Percentiles rank a stretch among this genome's conserved stretches.
Evolutionary conservation across 2,888 invertebrate species (phyloP).

Genomic region (Eupithecia tripunctaria): DNA sequence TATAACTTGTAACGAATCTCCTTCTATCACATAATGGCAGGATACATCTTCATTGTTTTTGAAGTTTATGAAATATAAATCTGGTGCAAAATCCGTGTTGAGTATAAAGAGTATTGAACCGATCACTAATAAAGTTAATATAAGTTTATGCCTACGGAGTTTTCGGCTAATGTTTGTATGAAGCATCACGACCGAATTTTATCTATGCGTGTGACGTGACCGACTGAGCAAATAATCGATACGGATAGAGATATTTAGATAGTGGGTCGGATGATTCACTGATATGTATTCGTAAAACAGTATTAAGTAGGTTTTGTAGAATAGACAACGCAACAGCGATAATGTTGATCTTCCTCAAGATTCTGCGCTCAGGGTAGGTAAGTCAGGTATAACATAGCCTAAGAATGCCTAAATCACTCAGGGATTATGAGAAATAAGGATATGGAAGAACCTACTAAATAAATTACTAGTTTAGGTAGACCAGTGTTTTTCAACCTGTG

Average conservation of each 20-base stretch:
- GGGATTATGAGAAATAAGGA: background rate
- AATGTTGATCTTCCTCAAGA: background rate
- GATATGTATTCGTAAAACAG: background rate
- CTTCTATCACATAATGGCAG: slow-evolving; percentile 28
- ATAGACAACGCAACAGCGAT: background rate
- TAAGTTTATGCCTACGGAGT: slow-evolving; percentile 9
- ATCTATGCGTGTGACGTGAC: slow-evolving; percentile 4
- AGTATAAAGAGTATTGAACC: slow-evolving; percentile 8
- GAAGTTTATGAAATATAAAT: slow-evolving; percentile 27
- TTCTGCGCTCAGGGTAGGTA: background rate
- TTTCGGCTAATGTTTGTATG: slow-evolving; percentile 8
- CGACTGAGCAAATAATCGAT: slow-evolving; percentile 15
- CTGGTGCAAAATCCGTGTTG: slow-evolving; percentile 21
- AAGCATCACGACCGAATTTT: slow-evolving; percentile 3
- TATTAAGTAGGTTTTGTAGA: background rate
- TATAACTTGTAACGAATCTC: slow-evolving; percentile 26
- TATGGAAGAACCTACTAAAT: no score
- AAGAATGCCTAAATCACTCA: background rate
- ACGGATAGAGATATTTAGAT: slow-evolving; percentile 12
- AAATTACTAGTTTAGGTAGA: no score
- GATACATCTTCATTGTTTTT: slow-evolving; percentile 26
- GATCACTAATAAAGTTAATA: slow-evolving; percentile 2
- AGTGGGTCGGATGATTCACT: background rate
- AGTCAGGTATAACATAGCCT: background rate
- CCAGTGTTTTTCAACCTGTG: no score